These are phyloP conservation scores for Athetis lepigone DNA, from an alignment of 2,888 invertebrate species.

Conservation along the genomic window DNA sequence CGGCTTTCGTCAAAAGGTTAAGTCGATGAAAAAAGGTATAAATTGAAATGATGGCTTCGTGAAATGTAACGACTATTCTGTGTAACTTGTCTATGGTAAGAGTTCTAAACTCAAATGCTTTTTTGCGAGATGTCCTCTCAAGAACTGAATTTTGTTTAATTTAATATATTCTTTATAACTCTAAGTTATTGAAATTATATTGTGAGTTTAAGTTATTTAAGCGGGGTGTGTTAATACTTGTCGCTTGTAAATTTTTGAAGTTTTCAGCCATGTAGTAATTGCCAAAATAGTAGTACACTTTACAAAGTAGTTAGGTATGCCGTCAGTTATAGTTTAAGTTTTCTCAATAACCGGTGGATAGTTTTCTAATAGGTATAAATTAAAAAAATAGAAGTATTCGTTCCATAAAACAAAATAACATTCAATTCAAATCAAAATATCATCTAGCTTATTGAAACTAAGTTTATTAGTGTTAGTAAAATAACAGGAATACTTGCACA, in stretches of 20 bases:
- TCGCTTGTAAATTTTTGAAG: constrained; percentile 3
- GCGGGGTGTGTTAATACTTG: neutral
- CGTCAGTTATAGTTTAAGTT: too few relatives aligned
- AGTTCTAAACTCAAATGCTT: constrained; percentile 50
- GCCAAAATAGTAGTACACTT: too few relatives aligned
- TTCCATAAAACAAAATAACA: too few relatives aligned
- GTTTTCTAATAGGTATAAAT: too few relatives aligned
- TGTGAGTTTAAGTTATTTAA: constrained; percentile 32
- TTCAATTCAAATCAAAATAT: too few relatives aligned
- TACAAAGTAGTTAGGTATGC: too few relatives aligned
- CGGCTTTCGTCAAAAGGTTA: too few relatives aligned
- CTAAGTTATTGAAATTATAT: constrained; percentile 18
- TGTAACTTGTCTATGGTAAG: constrained; percentile 21
- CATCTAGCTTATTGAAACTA: too few relatives aligned
- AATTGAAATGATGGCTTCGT: neutral
- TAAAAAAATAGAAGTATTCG: too few relatives aligned
- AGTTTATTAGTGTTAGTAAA: too few relatives aligned
- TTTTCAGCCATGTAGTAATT: constrained; percentile 28
- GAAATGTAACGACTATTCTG: neutral
- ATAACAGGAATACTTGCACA: too few relatives aligned
- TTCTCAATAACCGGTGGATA: too few relatives aligned
- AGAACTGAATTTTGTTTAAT: constrained; percentile 49
- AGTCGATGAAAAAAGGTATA: neutral
- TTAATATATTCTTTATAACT: constrained; percentile 13
- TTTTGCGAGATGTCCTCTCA: constrained; percentile 48